A percentile compares a stretch with the other conserved stretches of the same genome.
These are phyloP conservation scores for Coelopa frigida DNA, from an alignment of 1,140 invertebrate genomes.

Conservation along the genomic window DNA sequence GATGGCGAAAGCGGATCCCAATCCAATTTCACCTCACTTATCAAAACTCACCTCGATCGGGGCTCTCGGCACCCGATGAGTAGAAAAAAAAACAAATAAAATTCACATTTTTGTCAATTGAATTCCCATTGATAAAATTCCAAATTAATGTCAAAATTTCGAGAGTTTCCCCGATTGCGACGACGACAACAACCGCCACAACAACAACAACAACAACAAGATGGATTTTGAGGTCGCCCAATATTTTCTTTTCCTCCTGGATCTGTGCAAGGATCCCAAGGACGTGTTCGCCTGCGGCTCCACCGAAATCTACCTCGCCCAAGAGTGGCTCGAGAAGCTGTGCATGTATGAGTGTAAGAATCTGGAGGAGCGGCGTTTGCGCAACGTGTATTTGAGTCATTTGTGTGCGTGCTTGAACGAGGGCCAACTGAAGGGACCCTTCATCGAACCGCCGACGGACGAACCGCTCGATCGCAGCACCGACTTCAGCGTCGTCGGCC, in stretches of 20 bases:
- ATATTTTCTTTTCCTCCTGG: conserved; percentile 10
- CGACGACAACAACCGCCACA: too few relatives aligned
- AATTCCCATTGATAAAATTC: too few relatives aligned
- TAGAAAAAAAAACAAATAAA: too few relatives aligned
- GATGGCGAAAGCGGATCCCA: too few relatives aligned
- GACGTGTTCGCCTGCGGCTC: conserved; percentile 20
- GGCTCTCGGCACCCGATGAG: too few relatives aligned
- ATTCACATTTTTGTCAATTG: too few relatives aligned
- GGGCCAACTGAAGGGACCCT: conserved; percentile 21
- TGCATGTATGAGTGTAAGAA: conserved; percentile 13
- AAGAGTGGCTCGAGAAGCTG: conserved; percentile 24
- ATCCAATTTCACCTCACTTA: too few relatives aligned
- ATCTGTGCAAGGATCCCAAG: conserved; percentile 9
- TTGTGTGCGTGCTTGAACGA: conserved; percentile 26
- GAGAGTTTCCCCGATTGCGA: too few relatives aligned
- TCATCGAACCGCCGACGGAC: conserved; percentile 9
- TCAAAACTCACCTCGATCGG: too few relatives aligned
- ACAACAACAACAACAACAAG: too few relatives aligned
- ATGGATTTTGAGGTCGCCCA: conserved; percentile 5
- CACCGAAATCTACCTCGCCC: conserved; percentile 8
- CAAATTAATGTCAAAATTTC: too few relatives aligned
- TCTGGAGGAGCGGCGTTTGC: conserved; percentile 21
- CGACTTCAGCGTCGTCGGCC: neutral
- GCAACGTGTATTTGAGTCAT: conserved; percentile 29
- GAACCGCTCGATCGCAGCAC: neutral